Evolutionary conservation across 2,888 invertebrate genomes (phyloP), one percentile per base, ranked within the genome.

Genomic region (Listrodromus nycthemerus): DNA sequence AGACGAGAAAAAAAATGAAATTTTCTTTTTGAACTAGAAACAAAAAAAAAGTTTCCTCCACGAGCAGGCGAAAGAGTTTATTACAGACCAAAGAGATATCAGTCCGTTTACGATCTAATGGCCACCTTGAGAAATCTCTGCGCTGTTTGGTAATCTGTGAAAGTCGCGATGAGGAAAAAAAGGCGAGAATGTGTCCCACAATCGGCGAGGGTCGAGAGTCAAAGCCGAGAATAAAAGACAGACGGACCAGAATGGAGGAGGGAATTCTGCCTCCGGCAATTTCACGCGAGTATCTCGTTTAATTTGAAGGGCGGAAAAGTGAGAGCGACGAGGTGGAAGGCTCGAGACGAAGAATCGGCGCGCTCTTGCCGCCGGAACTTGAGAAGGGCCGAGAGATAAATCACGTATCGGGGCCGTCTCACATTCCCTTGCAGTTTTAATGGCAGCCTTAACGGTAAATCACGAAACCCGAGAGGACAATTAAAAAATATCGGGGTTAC

Each of bases 391-490:
- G 83, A 69, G 48, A 80, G 83, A 83, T 83, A 83, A 83, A 83
- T 83, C 83, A 83, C 83, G 83, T 83, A 80, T 80, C 77, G 69
- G 73, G 83, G 83, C 21, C 73, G 61, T 50, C 71, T 67, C 67
- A 27, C 63, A 33, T 70, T 70, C 4, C 33, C 33, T 21, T 21
- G n/a, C 5, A 63, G 63, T 75, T 83, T 70, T 58, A 48, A 21
- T 41, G 7, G 19, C 65, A 33, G 30, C 30, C 3, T n/a, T 1
- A n/a, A 50, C 30, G 13, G 19, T 21, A 13, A 55, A 21, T 24
- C 55, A 24, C 55, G 13, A 76, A 67, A 76, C 48, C 13, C 16
- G 33, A 16, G 21, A 33, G 5, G 65, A 65, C 8, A 37, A 65
- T 37, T 37, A 16, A 75, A 65, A 75, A 75, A 75, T 50, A 13